phyloP scores from a whole-genome alignment of 2,888 invertebrate genomes.

The Callinectes sapidus region DNA sequence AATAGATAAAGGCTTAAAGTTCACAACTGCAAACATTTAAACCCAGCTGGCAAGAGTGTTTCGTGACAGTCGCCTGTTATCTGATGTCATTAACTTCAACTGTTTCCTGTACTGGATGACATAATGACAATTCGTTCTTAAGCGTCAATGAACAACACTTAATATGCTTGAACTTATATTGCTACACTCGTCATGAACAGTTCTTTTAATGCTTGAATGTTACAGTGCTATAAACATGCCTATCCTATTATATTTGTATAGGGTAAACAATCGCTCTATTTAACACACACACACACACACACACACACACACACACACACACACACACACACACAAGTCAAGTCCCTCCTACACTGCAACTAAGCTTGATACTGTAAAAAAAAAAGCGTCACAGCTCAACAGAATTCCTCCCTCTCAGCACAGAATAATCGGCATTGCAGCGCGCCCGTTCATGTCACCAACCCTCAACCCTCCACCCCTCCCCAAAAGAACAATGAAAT shows the following conservation, averaged over 20 bases:
- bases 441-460: neutral
- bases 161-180: neutral
- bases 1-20: neutral
- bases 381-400: neutral
- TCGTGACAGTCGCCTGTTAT: too few species aligned
- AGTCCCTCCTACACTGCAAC: neutral
- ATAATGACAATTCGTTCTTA: neutral
- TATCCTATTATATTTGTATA: neutral
- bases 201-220: neutral
- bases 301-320: too few species aligned
- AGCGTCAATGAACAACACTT: neutral
- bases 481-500: constrained; percentile 13
- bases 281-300: neutral
- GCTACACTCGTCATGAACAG: neutral
- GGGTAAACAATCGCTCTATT: neutral
- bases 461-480: too few species aligned
- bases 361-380: neutral
- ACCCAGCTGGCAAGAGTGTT: too few species aligned
- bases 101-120: too few species aligned
- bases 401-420: neutral
- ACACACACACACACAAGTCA: neutral
- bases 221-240: neutral
- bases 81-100: too few species aligned
- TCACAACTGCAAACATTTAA: neutral
- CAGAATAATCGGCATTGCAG: neutral